These are phyloP conservation scores for Limnodromus scolopaceus DNA, from an alignment of 2,797 vertebrate genomes.

Conservation along the genomic window DNA sequence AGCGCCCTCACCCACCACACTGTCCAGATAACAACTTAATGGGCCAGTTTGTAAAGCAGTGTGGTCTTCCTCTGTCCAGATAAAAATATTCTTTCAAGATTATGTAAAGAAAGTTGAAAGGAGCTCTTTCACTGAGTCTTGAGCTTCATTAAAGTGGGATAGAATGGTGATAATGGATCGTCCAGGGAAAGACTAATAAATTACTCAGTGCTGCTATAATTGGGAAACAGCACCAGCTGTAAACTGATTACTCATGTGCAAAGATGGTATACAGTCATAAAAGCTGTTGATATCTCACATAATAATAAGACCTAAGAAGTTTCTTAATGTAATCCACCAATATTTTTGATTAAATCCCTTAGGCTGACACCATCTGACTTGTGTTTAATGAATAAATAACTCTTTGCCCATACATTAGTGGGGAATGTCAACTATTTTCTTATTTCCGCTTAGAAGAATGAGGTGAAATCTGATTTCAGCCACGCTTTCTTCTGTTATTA, in stretches of 20 bases:
- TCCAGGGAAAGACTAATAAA: background rate
- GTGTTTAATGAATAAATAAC: background rate
- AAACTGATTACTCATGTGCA: background rate
- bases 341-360: background rate
- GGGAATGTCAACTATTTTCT: background rate
- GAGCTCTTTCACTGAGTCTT: background rate
- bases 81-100: background rate
- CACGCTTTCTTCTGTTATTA: background rate
- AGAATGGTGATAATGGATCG: background rate
- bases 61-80: background rate
- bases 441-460: background rate
- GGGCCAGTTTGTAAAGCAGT: background rate
- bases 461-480: background rate
- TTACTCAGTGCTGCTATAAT: background rate
- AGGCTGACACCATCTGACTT: background rate
- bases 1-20: background rate
- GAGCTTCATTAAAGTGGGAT: background rate
- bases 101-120: background rate
- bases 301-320: background rate
- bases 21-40: background rate
- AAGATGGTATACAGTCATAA: background rate
- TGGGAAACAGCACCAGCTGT: background rate
- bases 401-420: background rate
- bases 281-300: background rate
- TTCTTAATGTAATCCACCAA: background rate